Evolutionary conservation across 2,113 vertebrate genomes (phyloP).

Genomic region (Callocephalon fimbriatum): DNA sequence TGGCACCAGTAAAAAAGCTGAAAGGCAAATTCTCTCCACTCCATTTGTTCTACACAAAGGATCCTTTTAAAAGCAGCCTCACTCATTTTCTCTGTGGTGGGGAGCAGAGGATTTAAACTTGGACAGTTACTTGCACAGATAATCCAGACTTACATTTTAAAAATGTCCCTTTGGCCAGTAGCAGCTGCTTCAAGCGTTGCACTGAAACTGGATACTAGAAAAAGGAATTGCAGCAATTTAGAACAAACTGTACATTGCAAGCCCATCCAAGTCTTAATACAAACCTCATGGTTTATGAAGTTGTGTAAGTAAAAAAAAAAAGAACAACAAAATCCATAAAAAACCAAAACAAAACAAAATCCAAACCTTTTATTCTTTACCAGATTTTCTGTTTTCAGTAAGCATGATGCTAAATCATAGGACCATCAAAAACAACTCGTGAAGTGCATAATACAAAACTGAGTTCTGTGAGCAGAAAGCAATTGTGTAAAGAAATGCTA

Average conservation of each 20-base stretch:
- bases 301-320: not conserved
- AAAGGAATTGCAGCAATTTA: slow-evolving; percentile 66
- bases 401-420: not conserved
- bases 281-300: slow-evolving; percentile 40
- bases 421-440: not conserved
- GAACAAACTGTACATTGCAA: slow-evolving; percentile 45
- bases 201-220: slow-evolving; percentile 67
- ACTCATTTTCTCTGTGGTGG: slow-evolving; percentile 60
- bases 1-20: slow-evolving; percentile 61
- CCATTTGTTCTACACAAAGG: slow-evolving; percentile 76
- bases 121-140: slow-evolving; percentile 71
- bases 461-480: not conserved
- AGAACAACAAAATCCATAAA: not conserved
- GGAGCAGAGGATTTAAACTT: slow-evolving; percentile 67
- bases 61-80: slow-evolving; percentile 64
- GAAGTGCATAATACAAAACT: not conserved
- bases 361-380: not conserved
- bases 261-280: slow-evolving; percentile 60
- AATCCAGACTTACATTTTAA: slow-evolving; percentile 74
- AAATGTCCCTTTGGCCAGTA: slow-evolving; percentile 72
- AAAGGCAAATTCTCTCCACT: slow-evolving; percentile 73
- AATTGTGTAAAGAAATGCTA: not conserved
- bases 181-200: slow-evolving; percentile 68
- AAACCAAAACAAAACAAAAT: not conserved
- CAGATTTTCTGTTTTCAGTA: slow-evolving; percentile 17